phyloP scores from a whole-genome alignment of 2,797 vertebrate genomes.

The Pseudochirops corinnae region DNA sequence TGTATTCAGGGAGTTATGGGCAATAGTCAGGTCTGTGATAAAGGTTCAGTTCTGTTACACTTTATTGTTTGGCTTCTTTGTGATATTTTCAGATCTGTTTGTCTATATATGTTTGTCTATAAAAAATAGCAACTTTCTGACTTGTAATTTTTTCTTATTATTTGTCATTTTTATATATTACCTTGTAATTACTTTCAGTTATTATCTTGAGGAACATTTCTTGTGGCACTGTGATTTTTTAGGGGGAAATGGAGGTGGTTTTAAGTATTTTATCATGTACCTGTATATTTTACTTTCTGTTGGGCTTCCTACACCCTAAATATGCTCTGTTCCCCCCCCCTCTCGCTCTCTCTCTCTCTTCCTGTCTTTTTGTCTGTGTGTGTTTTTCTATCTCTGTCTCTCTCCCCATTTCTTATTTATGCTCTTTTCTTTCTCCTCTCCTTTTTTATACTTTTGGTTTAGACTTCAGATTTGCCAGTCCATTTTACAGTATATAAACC shows the following conservation, averaged over 20 bases:
- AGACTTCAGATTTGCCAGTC: background rate
- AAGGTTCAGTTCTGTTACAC: background rate
- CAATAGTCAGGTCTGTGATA: background rate
- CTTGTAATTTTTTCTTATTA: background rate
- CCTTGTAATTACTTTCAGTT: background rate
- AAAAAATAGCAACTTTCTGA: background rate
- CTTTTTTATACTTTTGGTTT: background rate
- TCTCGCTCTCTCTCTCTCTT: no score
- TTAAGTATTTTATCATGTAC: background rate
- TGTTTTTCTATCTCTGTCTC: no score
- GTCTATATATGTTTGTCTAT: background rate
- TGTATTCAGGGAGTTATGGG: background rate
- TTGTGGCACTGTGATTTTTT: background rate
- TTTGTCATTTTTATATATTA: background rate
- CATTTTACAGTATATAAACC: background rate
- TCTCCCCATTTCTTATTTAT: background rate
- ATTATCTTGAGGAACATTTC: background rate
- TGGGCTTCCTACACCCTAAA: background rate
- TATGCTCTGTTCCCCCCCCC: no score
- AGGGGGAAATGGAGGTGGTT: background rate
- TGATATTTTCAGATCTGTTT: background rate
- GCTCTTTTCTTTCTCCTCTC: background rate
- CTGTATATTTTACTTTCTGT: background rate
- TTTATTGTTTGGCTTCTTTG: background rate
- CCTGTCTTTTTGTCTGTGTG: no score